Evolutionary conservation across 2,113 vertebrate genomes (phyloP), one percentile per base, ranked within the genome.

Genomic region (Cromileptes altivelis): DNA sequence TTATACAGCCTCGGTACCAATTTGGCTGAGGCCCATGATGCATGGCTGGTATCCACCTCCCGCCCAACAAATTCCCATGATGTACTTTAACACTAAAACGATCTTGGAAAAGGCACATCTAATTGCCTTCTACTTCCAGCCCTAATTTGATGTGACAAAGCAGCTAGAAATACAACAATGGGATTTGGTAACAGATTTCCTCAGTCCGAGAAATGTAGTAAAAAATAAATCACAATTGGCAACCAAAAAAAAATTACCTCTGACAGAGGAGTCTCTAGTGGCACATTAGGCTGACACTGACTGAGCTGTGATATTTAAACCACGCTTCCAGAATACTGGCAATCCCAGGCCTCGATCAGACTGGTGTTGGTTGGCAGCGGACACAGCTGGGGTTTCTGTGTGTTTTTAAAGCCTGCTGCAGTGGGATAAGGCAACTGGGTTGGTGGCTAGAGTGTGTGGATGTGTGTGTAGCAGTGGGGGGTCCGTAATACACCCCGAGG

Each of bases 251-350:
- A 81, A 87, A 91, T 88, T 61, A 78, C 80, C 49, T 81, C 74
- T 33, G 70, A 92, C 85, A 91, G 76, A 85, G 14, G 45, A 85
- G 62, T 86, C 88, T 88, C 90, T 65, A 57, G 89, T 90, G 91
- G 80, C 88, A 89, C 56, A 79, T 85, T 73, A 87, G n/a, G 40
- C 81, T 91, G 89, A 78, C 85, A 82, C 78, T 78, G 75, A 81
- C 61, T 33, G 71, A 88, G 81, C 82, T 85, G 71, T 80, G 82
- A 93, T 91, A 82, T 84, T 89, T 87, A 85, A 91, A 92, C 79
- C 82, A 56, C 52, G 63, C 63, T 84, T 93, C 76, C 80, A 91
- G 89, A 87, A 90, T 89, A 90, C 70, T 92, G 90, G 85, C 81
- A 89, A 89, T 91, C 79, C 73, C 75, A 81, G 65, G 82, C 84